Evolutionary conservation across 2,113 vertebrate species (phyloP).

Genomic region (Sciurus niger): DNA sequence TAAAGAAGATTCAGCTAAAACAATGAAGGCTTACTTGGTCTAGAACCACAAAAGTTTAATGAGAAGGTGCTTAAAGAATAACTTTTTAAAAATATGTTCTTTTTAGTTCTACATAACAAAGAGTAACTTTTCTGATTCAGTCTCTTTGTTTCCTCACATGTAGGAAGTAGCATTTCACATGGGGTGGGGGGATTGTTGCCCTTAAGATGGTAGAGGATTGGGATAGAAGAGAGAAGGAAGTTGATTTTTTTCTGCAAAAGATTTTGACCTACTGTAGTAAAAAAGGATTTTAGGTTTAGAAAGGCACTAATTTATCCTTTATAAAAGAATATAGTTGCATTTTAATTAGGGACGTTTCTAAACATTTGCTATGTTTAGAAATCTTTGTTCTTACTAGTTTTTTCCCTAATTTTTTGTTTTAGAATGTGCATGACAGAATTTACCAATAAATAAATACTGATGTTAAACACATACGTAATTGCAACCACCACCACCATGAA

Average conservation of each 20-base stretch:
- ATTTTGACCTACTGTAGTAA: neutral
- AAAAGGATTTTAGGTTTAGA: neutral
- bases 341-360: neutral
- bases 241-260: neutral
- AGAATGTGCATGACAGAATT: neutral
- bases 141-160: neutral
- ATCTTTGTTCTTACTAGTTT: neutral
- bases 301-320: neutral
- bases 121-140: too few relatives aligned
- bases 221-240: neutral
- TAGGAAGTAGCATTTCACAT: neutral
- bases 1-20: neutral
- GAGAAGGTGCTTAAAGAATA: too few relatives aligned
- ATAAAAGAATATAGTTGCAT: neutral
- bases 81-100: too few relatives aligned
- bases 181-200: neutral
- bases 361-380: conserved; percentile 1
- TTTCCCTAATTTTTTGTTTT: neutral
- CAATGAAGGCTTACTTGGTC: neutral
- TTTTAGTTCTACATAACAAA: too few relatives aligned
- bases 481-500: neutral
- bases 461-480: neutral
- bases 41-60: neutral
- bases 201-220: neutral
- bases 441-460: neutral